Base-by-base conservation (phyloP, 2,113 vertebrate genomes). In the Opisthocomus hoazin region DNA sequence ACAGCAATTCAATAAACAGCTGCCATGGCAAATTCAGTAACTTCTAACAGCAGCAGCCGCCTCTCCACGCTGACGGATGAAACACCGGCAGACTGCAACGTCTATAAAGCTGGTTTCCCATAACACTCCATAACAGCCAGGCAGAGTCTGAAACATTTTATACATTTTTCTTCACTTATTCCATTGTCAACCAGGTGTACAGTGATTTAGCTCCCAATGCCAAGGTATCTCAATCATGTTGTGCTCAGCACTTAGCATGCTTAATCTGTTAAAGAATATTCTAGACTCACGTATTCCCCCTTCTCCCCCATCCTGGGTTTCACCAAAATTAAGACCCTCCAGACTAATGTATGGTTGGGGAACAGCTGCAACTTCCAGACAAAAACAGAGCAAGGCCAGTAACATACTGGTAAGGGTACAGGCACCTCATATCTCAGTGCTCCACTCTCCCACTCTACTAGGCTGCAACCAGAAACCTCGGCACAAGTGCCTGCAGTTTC, bases 281-380 rank as follows among this genome's bases (percentile, higher is more conserved):
- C 51, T 36, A 43, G 24, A 71, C 56, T 76, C 8, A 61, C 6
- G 50, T 71, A 70, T 11, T 76, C 4, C 2, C 14, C 3, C 1
- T n/a, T n/a, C n/a, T n/a, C 0, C 0, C 1, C 4, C 2, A 11
- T 19, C 11, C 32, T 32, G 32, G 8, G 15, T 82, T 89, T 64
- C 24, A 75, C 32, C 32, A 81, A 87, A 89, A 89, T 1, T 32
- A 46, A 70, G 86, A 84, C 12, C 8, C 18, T 43, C 41, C 20
- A 84, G 20, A 77, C 21, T 22, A 70, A 73, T 2, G 0, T 12
- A 43, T 6, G 5, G 14, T 1, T 45, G 58, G 36, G 43, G 22
- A 94, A 65, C 4, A 5, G 36, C 30, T 91, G 36, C 34, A 89
- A n/a, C 24, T 65, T 88, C 39, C 43, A 43, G 29, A 26, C n/a